Base-by-base conservation (phyloP, 1,140 invertebrate species). In the Anoplophora glabripennis region DNA sequence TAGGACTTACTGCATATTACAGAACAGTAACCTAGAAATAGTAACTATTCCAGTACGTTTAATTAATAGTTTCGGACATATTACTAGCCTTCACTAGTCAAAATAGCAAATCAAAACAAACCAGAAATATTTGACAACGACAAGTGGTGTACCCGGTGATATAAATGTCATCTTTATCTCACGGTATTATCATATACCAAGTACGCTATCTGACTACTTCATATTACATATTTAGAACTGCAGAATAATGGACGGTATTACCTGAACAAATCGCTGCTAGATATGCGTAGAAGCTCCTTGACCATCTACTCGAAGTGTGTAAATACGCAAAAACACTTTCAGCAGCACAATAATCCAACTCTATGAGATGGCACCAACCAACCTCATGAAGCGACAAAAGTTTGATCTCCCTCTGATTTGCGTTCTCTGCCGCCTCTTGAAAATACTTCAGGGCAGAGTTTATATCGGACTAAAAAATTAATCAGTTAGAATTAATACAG, bases 281-380 rank as follows among this genome's bases (percentile, higher is more conserved):
- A 69, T 89, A 90, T n/a, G 81, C 77, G 72, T 89, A 89, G 66
- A 88, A 88, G 61, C 79, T 81, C 63, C 83, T 81, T 10, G 86
- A 88, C 87, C 87, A 89, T 58, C 79, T 72, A 7, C 86, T 88
- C 42, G 85, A 79, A 36, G 81, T 75, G 47, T 81, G 81, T 8
- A 89, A 74, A 67, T 79, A 80, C 4, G 75, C 69, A 60, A 89
- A 87, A 14, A 79, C 81, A 45, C 70, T 68, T 61, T 82, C 76
- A 3, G 84, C 82, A 57, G 82, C 74, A 28, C 76, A 72, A 75
- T 82, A 89, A 63, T 83, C 80, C 34, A 90, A 74, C 42, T 81
- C 79, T 62, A 88, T 84, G 15, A 89, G 68, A 65, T 86, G 79
- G 68, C 86, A 88, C 87, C 87, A 89, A 37, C 84, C 86, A 15